Conservation (phyloP, 2,797 vertebrate genomes). For the Notolepis coatsorum region DNA sequence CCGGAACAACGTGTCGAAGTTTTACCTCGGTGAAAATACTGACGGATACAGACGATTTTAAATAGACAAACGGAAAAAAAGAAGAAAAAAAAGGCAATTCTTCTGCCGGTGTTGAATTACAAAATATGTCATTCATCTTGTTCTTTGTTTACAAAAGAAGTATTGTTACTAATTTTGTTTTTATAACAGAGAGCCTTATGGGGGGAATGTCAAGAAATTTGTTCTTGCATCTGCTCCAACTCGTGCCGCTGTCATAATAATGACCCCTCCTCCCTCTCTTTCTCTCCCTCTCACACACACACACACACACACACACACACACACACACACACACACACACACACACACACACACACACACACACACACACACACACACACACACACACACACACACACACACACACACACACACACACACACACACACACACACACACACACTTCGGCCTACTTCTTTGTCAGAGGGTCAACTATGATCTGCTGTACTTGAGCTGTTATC, state of each 20-base stretch:
- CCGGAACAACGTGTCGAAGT: conserved; percentile 9
- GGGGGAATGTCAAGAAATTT: conserved; percentile 12
- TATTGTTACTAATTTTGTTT: conserved; percentile 37
- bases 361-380: too few species aligned
- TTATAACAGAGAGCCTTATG: conserved; percentile 33
- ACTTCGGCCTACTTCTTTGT: too few species aligned
- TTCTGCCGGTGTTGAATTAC: conserved; percentile 41
- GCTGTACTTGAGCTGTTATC: too few species aligned
- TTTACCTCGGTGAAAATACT: conserved; percentile 5
- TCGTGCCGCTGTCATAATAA: conserved; percentile 4
- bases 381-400: too few species aligned
- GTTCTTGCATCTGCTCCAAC: conserved; percentile 31
- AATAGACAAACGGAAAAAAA: conserved; percentile 24
- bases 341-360: conserved; percentile 1
- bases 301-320: conserved; percentile 39
- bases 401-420: too few species aligned
- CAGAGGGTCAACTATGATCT: too few species aligned
- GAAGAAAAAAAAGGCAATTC: conserved; percentile 32
- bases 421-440: too few species aligned
- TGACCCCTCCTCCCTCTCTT: conserved; percentile 6
- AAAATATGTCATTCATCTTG: conserved; percentile 43
- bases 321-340: neutral
- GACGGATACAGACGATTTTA: neutral
- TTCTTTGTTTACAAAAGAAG: conserved; percentile 40
- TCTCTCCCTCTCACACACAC: conserved; percentile 54